These are phyloP conservation scores for Megalops atlanticus DNA, from an alignment of 2,113 vertebrate species.

Conservation along the genomic window DNA sequence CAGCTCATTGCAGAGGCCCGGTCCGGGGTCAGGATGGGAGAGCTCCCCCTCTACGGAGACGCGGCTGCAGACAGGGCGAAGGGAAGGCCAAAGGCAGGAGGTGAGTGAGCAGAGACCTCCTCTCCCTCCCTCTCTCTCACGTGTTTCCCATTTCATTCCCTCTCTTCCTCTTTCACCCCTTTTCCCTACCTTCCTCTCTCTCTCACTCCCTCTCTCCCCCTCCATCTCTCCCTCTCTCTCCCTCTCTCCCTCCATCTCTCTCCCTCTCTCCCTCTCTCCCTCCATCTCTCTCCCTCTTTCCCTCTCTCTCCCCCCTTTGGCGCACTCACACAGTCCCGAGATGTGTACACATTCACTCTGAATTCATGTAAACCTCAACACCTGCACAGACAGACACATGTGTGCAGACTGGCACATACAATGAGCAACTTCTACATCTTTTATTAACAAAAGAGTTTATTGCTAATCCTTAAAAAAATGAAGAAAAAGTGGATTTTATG, in stretches of 20 bases:
- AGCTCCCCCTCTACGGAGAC: constrained; percentile 86
- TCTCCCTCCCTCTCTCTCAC: background rate
- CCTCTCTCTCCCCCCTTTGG: too few relatives aligned
- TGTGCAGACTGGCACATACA: background rate
- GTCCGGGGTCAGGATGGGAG: constrained; percentile 98
- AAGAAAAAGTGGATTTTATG: constrained; percentile 18
- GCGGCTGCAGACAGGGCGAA: constrained; percentile 83
- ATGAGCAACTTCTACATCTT: background rate
- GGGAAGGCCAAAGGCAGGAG: constrained; percentile 87
- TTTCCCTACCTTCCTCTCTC: background rate
- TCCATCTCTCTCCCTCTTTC: background rate
- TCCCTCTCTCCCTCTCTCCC: too few relatives aligned
- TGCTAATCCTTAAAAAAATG: constrained; percentile 24
- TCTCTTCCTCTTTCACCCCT: background rate
- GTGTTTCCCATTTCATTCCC: too few relatives aligned
- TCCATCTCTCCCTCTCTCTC: too few relatives aligned
- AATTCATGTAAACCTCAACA: too few relatives aligned
- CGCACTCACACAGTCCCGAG: too few relatives aligned
- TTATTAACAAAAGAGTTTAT: constrained; percentile 1
- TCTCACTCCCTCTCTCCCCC: too few relatives aligned
- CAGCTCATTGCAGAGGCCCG: constrained; percentile 99
- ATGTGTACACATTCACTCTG: too few relatives aligned
- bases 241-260: background rate
- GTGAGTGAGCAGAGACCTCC: constrained; percentile 70
- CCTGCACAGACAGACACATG: background rate